Evolutionary conservation across 2,113 vertebrate genomes (phyloP).

Genomic region (Sus scrofa): T2T-Sscrofa CM000817.6:110204001-110204500

Average conservation of each 20-base stretch:
- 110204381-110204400: too few species aligned
- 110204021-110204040: constrained; percentile 23
- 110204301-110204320: too few species aligned
- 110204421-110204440: too few species aligned
- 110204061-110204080: not conserved
- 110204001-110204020: constrained; percentile 47
- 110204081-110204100: not conserved
- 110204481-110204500: not conserved
- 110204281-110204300: too few species aligned
- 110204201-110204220: not conserved
- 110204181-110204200: not conserved
- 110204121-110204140: not conserved
- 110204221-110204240: not conserved
- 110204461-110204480: not conserved
- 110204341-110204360: too few species aligned
- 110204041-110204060: not conserved
- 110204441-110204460: too few species aligned
- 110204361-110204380: too few species aligned
- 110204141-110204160: not conserved
- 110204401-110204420: too few species aligned
- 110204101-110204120: not conserved
- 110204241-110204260: not conserved
- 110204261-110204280: not conserved
- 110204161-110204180: not conserved
- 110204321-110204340: too few species aligned